These are phyloP conservation scores for Seriola dumerili DNA, from an alignment of 2,113 vertebrate genomes.

Conservation along the genomic window DNA sequence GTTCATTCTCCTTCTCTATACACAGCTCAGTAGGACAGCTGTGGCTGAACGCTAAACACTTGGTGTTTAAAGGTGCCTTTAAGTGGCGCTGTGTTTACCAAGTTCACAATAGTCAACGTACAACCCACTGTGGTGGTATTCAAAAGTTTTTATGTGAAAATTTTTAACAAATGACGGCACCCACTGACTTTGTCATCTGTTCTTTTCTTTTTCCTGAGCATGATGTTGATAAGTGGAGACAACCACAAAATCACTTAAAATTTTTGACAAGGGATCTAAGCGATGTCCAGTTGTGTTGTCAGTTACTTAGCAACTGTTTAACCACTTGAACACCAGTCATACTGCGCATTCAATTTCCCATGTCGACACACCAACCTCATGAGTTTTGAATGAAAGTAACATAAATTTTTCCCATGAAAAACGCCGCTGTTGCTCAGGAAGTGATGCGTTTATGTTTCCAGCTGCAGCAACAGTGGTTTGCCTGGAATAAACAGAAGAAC, in stretches of 20 bases:
- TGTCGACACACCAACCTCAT: conserved; percentile 15
- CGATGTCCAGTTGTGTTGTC: background rate
- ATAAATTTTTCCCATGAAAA: conserved; percentile 46
- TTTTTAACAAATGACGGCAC: background rate
- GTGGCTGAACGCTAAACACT: background rate
- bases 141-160: background rate
- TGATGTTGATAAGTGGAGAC: conserved; percentile 3
- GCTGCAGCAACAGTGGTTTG: conserved; percentile 54
- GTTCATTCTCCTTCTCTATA: background rate
- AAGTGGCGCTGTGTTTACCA: background rate
- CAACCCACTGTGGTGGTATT: background rate
- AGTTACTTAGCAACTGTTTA: conserved; percentile 38
- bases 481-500: conserved; percentile 47
- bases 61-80: background rate
- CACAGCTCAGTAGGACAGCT: background rate
- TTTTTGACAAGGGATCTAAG: conserved; percentile 17
- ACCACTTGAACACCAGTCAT: conserved; percentile 8
- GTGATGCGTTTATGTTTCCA: conserved; percentile 55
- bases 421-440: conserved; percentile 27
- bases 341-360: conserved; percentile 10
- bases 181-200: background rate
- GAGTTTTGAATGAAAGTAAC: conserved; percentile 32
- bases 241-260: conserved; percentile 16
- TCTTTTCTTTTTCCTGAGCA: background rate
- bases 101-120: background rate